Base-by-base conservation (phyloP, 2,797 vertebrate species). In the Poeciliopsis paucimaculata region DNA sequence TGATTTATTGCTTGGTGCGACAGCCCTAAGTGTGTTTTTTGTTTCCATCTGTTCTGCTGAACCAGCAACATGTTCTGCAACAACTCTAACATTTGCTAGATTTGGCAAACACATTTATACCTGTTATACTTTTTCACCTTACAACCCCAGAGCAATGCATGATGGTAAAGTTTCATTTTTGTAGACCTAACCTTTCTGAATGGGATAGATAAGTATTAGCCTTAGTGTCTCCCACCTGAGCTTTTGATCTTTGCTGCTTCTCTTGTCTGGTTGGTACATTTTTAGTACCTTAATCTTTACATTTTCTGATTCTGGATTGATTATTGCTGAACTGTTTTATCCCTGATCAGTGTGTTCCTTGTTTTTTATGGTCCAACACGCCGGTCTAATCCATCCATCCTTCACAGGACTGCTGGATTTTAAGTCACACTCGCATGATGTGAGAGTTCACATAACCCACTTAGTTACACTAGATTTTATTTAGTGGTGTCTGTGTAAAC, bases 11-110 rank as follows among this genome's bases (percentile, higher is more conserved):
- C 43, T 45, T 45, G 1, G 10, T 46, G 45, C 12, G 4, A 46
- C 96, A 97, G 95, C 12, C 45, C 45, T 46, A 15, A 2, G 96
- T 96, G 57, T 31, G 68, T 78, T 6, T 55, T 53, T 10, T 53
- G 23, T 55, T 46, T 0, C 46, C 26, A n/a, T 53, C 23, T 49
- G 28, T 39, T 87, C 62, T 43, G 57, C 18, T 36, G n/a, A 20
- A 8, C 2, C 5, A 47, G 64, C 23, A 62, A 73, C 15, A 8
- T 68, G 5, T 62, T 15, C 26, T 46, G 6, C 20, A 78, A 31
- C 41, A 13, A 31, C 16, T 72, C 2, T 1, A 34, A 72, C 39
- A 49, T 2, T 0, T 0, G 70, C 1, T 23, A 1, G 15, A 28
- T 34, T 31, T 34, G 2, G 15, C 31, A 15, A 34, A 66, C 34